phyloP scores from a whole-genome alignment of 2,113 vertebrate species.

The Alexandromys fortis region DNA sequence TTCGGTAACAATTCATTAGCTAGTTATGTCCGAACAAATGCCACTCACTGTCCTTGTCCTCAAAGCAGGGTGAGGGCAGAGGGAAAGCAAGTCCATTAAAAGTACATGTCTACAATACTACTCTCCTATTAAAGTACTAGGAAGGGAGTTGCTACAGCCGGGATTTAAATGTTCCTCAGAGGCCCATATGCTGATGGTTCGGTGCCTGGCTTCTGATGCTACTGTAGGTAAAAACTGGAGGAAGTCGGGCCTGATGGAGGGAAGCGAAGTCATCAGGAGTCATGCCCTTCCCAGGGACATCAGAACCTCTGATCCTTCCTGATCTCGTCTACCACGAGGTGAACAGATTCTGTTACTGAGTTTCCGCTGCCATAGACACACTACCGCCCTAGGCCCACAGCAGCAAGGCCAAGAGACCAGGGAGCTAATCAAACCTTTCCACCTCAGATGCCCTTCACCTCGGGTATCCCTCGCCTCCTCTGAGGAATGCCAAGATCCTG shows the following conservation, averaged over 20 bases:
- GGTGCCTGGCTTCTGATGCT: not conserved
- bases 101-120: not conserved
- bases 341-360: not conserved
- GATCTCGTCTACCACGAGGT: no score
- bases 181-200: not conserved
- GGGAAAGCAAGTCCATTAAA: not conserved
- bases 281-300: not conserved
- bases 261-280: not conserved
- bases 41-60: not conserved
- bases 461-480: not conserved
- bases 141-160: not conserved
- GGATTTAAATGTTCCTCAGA: not conserved
- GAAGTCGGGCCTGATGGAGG: no score
- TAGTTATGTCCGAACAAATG: not conserved
- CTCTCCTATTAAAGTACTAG: not conserved
- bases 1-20: not conserved
- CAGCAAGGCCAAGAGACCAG: not conserved
- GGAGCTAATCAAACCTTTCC: not conserved
- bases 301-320: not conserved
- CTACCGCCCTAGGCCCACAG: not conserved
- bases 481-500: not conserved
- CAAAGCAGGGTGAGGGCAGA: not conserved
- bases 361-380: not conserved
- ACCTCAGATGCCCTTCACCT: no score
- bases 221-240: not conserved